A percentile compares a stretch with the other conserved stretches of the same genome.
Conservation (phyloP, 2,797 vertebrate genomes). For the Aphelocoma californica region DNA sequence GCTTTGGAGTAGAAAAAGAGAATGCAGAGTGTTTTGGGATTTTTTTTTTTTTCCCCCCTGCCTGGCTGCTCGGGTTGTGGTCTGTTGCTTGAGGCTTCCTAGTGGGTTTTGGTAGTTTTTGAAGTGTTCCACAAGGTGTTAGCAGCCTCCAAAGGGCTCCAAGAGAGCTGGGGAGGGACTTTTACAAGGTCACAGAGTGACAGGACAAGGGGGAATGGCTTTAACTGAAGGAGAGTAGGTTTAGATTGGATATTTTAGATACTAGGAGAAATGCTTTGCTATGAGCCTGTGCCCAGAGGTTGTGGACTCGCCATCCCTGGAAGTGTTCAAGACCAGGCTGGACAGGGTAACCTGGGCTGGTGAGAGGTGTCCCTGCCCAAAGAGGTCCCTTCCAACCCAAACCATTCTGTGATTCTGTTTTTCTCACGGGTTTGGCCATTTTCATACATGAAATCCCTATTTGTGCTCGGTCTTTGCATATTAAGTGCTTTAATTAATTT, state of each 20-base stretch:
- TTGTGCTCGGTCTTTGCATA: too few relatives aligned
- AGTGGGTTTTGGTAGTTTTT: not conserved
- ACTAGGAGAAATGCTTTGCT: not conserved
- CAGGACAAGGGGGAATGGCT: not conserved
- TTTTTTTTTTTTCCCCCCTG: not conserved
- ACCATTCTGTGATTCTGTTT: not conserved
- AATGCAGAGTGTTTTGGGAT: fast-evolving
- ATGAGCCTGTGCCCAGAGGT: fast-evolving
- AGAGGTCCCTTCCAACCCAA: not conserved
- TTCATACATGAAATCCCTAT: too few relatives aligned
- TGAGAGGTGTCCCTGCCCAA: not conserved
- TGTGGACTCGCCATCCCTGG: not conserved
- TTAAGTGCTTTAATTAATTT: too few relatives aligned
- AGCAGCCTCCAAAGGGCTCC: not conserved
- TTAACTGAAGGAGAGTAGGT: not conserved
- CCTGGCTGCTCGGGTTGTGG: not conserved
- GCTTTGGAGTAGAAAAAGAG: not conserved
- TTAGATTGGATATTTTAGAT: not conserved
- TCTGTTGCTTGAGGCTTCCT: not conserved
- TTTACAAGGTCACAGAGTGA: not conserved
- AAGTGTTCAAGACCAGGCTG: not conserved
- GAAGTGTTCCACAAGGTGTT: not conserved
- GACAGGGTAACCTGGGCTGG: not conserved
- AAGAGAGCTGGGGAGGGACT: not conserved
- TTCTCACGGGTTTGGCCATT: fast-evolving